A percentile compares a stretch with the other conserved stretches of the same genome.
Conservation (phyloP, 1,140 invertebrate species). For the Calycopis cecrops region DNA sequence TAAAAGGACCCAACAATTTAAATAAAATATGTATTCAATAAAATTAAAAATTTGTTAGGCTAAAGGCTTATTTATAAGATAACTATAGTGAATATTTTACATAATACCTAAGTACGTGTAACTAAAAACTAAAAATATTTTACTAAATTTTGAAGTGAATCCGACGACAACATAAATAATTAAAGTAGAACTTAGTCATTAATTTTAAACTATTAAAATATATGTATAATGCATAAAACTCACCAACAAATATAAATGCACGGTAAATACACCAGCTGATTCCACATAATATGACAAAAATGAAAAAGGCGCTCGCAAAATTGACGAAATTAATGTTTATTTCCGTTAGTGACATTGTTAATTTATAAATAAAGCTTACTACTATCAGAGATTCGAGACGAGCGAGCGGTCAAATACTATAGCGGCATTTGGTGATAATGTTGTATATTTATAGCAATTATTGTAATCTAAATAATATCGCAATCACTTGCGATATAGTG, state of each 20-base stretch:
- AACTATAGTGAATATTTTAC: no score
- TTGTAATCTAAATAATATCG: no score
- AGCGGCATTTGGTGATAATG: not conserved
- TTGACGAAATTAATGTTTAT: not conserved
- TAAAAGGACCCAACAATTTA: no score
- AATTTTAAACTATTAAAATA: not conserved
- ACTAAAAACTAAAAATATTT: no score
- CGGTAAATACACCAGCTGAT: not conserved
- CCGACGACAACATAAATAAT: no score
- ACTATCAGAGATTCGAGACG: not conserved
- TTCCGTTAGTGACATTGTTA: not conserved
- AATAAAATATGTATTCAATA: no score
- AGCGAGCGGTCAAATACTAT: not conserved
- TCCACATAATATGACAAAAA: conserved; percentile 1
- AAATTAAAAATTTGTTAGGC: no score
- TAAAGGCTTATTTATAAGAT: no score
- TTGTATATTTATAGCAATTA: not conserved
- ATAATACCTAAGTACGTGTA: no score
- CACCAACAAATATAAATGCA: not conserved
- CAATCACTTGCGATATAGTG: no score
- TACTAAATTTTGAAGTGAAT: no score
- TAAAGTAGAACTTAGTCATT: no score
- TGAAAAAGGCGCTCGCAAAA: not conserved
- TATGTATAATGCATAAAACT: not conserved
- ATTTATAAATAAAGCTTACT: not conserved